These are phyloP conservation scores for Dicentrarchus labrax DNA, from an alignment of 2,113 vertebrate genomes.

Conservation along the genomic window DNA sequence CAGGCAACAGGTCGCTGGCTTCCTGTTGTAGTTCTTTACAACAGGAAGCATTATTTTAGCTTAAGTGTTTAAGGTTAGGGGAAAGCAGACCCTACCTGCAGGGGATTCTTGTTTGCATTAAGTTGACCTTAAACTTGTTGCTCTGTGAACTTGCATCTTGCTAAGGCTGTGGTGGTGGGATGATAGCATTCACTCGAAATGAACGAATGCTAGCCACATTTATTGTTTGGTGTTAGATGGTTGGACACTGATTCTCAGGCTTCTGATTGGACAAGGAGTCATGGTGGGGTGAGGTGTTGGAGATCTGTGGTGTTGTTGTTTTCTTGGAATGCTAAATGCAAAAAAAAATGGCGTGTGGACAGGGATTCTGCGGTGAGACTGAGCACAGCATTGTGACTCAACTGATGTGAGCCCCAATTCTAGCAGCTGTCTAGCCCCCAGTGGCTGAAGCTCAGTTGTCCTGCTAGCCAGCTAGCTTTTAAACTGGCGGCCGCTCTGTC, in stretches of 20 bases:
- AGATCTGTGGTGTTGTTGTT: not conserved
- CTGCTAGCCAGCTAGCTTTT: not conserved
- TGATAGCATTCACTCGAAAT: not conserved
- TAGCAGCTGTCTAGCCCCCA: not conserved
- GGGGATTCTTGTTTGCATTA: not conserved
- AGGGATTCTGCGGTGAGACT: not conserved
- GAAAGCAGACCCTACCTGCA: no score
- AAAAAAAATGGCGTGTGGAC: not conserved
- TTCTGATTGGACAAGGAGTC: constrained; percentile 3
- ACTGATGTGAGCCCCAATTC: not conserved
- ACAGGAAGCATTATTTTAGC: not conserved
- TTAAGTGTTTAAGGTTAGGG: not conserved
- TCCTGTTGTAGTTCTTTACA: not conserved
- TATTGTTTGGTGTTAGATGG: not conserved
- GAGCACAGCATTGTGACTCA: not conserved
- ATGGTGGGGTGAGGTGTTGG: not conserved
- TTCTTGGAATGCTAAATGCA: not conserved
- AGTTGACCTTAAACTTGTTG: not conserved
- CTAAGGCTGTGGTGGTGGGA: not conserved
- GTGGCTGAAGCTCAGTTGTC: not conserved
- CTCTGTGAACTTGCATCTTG: not conserved
- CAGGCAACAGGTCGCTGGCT: not conserved
- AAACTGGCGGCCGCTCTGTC: not conserved
- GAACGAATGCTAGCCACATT: not conserved
- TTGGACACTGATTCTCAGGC: not conserved